Evolutionary conservation across 2,888 invertebrate species (phyloP), one percentile per base, ranked within the genome.

Genomic region (Teleiodes luculella): DNA sequence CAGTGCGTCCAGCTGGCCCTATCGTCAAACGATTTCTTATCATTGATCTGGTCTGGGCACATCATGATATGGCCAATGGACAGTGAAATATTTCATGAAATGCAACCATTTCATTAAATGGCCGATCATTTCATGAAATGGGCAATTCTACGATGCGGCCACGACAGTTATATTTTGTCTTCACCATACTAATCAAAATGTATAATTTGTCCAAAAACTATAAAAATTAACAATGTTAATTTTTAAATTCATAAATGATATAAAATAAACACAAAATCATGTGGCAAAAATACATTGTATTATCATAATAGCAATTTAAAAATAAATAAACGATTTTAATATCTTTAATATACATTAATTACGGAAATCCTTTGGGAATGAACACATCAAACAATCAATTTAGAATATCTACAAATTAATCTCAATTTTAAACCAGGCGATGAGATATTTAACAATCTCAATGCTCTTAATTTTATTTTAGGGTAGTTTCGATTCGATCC

Each of bases 301-400:
- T 50, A 37, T 39, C 37, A 24, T 13, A 30, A 50, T 13, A 36
- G 18, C 18, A 35, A 14, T 35, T 11, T 11, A 14, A 8, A 33
- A 13, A 48, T 16, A 35, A 41, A 20, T 18, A 24, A 43, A 43
- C 20, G n/a, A 43, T 24, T n/a, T 10, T 20, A 3, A 20, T 11
- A 24, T 7, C 20, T 16, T 14, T 10, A 41, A 41, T 14, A 28
- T 20, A 18, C 13, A 28, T 10, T 43, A 24, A 10, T 18, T 24
- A 6, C 20, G 37, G 55, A 47, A 55, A 54, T 51, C 30, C 33
- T 46, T 45, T 31, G 39, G 55, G 55, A 55, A 55, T 55, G 39
- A 48, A 50, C 37, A 50, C 50, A 50, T 30, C 28, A n/a, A 11
- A 14, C 14, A 13, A 14, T 37, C 16, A n/a, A n/a, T 13, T 31